Percentiles rank a stretch among this genome's conserved stretches.
These are phyloP conservation scores for Pararge aegeria DNA, from an alignment of 1,140 invertebrate species.

Conservation along the genomic window DNA sequence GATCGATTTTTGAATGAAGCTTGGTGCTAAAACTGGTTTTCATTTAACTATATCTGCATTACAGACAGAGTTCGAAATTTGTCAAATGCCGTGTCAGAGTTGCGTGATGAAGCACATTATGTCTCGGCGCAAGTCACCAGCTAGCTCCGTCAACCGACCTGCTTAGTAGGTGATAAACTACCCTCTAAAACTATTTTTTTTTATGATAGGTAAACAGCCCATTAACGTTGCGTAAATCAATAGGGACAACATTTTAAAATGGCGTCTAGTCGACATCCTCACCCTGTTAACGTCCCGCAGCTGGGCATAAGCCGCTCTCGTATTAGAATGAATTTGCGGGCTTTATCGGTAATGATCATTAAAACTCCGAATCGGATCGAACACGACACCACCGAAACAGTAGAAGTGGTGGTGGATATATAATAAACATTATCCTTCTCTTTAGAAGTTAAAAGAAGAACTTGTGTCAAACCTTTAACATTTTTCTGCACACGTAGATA, in stretches of 20 bases:
- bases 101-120: constrained; percentile 62
- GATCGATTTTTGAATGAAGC: background rate
- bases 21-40: background rate
- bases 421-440: too few species aligned
- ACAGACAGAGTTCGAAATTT: constrained; percentile 43
- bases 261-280: too few species aligned
- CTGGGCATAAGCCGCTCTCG: too few species aligned
- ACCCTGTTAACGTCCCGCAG: too few species aligned
- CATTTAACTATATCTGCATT: constrained; percentile 11
- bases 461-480: too few species aligned
- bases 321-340: too few species aligned
- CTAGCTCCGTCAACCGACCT: constrained; percentile 39
- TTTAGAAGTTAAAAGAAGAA: too few species aligned
- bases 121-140: constrained; percentile 49
- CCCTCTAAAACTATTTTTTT: constrained; percentile 26
- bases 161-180: constrained; percentile 59
- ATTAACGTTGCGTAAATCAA: background rate
- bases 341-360: too few species aligned
- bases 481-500: too few species aligned
- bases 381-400: too few species aligned
- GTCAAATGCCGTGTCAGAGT: constrained; percentile 55
- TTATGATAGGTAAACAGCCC: constrained; percentile 1
- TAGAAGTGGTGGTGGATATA: too few species aligned
- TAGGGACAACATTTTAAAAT: background rate
- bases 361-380: too few species aligned